Evolutionary conservation across 2,888 invertebrate genomes (phyloP).

Genomic region (Coelopa pilipes): DNA sequence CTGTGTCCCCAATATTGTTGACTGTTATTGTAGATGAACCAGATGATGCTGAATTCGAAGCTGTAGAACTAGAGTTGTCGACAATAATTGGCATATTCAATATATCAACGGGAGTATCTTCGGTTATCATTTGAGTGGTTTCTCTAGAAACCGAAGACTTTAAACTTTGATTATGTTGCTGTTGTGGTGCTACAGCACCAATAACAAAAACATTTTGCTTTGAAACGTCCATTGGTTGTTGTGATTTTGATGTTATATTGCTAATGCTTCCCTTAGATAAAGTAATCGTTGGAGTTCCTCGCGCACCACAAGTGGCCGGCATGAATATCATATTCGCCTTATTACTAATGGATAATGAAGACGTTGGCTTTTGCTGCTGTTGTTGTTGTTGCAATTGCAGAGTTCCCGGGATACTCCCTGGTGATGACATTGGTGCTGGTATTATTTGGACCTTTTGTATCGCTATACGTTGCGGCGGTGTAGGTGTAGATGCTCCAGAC

Average conservation of each 20-base stretch:
- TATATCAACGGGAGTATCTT: constrained; percentile 71
- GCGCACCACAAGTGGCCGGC: constrained; percentile 49
- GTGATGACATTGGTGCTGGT: constrained; percentile 52
- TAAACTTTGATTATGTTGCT: constrained; percentile 22
- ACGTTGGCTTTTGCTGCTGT: constrained; percentile 22
- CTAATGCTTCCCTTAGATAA: constrained; percentile 45
- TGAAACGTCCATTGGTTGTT: constrained; percentile 23
- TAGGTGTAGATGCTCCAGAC: constrained; percentile 46
- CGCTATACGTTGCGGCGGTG: constrained; percentile 56
- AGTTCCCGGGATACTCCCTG: constrained; percentile 41
- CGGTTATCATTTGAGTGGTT: constrained; percentile 67
- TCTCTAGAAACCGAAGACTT: constrained; percentile 18
- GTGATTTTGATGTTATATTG: constrained; percentile 14
- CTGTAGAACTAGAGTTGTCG: constrained; percentile 43
- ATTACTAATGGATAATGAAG: constrained; percentile 27
- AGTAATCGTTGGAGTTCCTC: constrained; percentile 42
- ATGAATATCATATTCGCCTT: constrained; percentile 60
- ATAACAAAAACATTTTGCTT: constrained; percentile 60
- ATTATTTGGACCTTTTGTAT: constrained; percentile 65
- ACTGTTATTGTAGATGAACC: constrained; percentile 38
- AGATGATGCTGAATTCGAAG: constrained; percentile 26
- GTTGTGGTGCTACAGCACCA: constrained; percentile 44
- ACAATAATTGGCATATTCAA: constrained; percentile 64
- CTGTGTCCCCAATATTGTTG: constrained; percentile 40
- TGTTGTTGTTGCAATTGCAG: constrained; percentile 27